Base-by-base conservation (phyloP, 1,140 invertebrate species). In the Drosophila insularis region DNA sequence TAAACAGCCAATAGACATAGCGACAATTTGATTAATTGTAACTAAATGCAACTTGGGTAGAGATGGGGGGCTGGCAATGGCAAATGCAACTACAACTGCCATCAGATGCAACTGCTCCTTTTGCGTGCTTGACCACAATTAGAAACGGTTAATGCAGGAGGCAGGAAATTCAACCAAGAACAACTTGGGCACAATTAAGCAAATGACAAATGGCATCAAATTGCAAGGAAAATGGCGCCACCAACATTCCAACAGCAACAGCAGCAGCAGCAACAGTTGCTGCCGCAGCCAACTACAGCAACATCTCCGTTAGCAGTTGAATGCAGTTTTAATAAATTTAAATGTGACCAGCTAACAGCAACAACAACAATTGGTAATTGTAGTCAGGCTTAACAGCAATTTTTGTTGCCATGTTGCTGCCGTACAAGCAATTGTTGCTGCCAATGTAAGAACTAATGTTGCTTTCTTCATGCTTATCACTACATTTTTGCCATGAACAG, bases 261-360 rank as follows among this genome's bases (percentile, higher is more conserved):
- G 7, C 56, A 56, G 6, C 40, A 46, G 11, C 43, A 63, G 10
- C 37, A 27, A 27, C 27, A 5, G 27, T 27, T 5, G 27, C 27
- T 0, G 23, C 23, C 23, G 23, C 23, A 27, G 27, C 27, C 27
- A 59, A 19, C 64, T 60, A 58, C 75, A 46, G 72, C 81, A 81
- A 61, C 72, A 75, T 77, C 66, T 39, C 82, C 82, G 82, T 87
- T 87, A 87, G 76, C 71, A 68, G 61, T 54, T 73, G 76, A 59
- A 50, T 74, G 82, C 84, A 87, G 84, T 87, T 87, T 87, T 87
- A 87, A 87, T 87, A 87, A 87, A 87, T 87, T 87, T 89, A 89
- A 87, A 87, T 87, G 82, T 89, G 79, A 68, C 54, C 63, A 67
- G 23, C 64, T 17, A 63, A 21, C 43, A 31, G 39, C 62, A 50